phyloP scores from a whole-genome alignment of 2,888 invertebrate genomes.

The Peribatodes rhomboidaria region DNA sequence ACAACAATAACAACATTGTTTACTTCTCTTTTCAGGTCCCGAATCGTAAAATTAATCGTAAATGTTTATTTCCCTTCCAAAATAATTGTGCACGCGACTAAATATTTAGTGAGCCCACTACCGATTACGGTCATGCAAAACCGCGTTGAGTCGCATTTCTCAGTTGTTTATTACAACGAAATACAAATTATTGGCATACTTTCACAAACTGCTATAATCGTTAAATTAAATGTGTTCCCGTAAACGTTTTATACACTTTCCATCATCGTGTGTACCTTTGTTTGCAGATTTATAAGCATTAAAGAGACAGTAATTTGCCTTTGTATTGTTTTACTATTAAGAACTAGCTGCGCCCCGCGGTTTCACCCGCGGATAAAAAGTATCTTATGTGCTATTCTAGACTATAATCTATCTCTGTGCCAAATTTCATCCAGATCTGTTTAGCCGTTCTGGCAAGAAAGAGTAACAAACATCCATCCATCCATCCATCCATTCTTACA shows the following conservation, averaged over 20 bases:
- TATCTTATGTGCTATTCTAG: too few species aligned
- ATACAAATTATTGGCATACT: conserved; percentile 46
- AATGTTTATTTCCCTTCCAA: conserved; percentile 63
- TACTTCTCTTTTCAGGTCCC: conserved; percentile 47
- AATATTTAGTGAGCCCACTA: conserved; percentile 66
- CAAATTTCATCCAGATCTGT: too few species aligned
- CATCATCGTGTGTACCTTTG: conserved; percentile 27
- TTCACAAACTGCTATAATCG: conserved; percentile 34
- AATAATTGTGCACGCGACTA: conserved; percentile 72
- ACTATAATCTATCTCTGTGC: too few species aligned
- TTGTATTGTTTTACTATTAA: conserved; percentile 11
- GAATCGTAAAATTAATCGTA: conserved; percentile 62
- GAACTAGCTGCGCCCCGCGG: too few species aligned
- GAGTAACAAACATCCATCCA: too few species aligned
- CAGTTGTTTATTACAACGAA: conserved; percentile 56
- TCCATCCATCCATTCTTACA: too few species aligned
- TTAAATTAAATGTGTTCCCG: conserved; percentile 34
- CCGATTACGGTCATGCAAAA: conserved; percentile 70
- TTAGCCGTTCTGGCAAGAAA: too few species aligned
- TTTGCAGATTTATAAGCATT: conserved; percentile 25
- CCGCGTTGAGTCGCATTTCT: conserved; percentile 60
- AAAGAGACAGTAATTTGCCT: conserved; percentile 10
- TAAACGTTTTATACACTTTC: conserved; percentile 32
- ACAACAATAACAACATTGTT: conserved; percentile 51
- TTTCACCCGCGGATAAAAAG: too few species aligned